phyloP scores from a whole-genome alignment of 2,888 invertebrate species.

The Drosophila cracens region DNA sequence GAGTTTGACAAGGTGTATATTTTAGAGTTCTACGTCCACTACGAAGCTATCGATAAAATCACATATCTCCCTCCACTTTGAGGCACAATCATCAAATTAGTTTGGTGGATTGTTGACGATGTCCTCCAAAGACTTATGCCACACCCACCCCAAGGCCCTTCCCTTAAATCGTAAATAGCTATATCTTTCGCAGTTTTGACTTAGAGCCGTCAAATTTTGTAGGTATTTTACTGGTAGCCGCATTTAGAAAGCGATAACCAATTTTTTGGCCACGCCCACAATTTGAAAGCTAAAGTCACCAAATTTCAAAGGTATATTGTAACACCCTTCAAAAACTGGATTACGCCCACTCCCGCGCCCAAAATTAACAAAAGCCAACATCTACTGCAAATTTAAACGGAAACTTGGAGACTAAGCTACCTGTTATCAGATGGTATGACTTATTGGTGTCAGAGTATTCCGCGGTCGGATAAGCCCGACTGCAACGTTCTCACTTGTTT shows the following conservation, averaged over 20 bases:
- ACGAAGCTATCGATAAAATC: background rate
- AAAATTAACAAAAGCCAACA: background rate
- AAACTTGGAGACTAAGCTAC: too few relatives aligned
- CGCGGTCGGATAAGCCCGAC: background rate
- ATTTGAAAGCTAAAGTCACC: background rate
- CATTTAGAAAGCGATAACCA: background rate
- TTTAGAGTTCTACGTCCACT: background rate
- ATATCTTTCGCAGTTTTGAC: background rate
- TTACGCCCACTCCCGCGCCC: accelerated
- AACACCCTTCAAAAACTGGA: too few relatives aligned
- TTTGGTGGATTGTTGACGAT: background rate
- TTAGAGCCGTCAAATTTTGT: background rate
- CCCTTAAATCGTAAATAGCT: too few relatives aligned
- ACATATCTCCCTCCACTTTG: background rate
- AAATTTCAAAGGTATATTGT: background rate
- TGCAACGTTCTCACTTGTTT: background rate
- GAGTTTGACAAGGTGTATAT: background rate
- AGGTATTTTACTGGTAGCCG: background rate
- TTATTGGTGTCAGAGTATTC: background rate
- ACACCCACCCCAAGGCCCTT: background rate
- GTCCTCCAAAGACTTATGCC: background rate
- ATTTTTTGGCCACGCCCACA: background rate
- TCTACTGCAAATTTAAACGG: too few relatives aligned
- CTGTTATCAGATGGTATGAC: background rate
- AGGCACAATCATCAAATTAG: background rate